These are phyloP conservation scores for Tichodroma muraria DNA, from an alignment of 2,113 vertebrate species.

Conservation along the genomic window DNA sequence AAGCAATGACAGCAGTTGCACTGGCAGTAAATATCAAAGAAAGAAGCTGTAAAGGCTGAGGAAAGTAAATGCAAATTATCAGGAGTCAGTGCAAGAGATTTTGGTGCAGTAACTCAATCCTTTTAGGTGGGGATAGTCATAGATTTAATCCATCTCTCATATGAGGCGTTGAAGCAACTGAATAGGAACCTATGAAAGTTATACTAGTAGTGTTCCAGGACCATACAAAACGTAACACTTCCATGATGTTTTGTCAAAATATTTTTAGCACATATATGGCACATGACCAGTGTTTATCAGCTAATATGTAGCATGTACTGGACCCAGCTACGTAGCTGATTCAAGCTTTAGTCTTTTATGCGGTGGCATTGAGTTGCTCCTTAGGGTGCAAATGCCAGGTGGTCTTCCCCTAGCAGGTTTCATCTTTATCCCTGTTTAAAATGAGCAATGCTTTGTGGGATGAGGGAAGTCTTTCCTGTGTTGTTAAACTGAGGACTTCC, in stretches of 20 bases:
- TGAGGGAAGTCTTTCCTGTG: background rate
- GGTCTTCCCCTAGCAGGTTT: background rate
- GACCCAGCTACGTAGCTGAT: background rate
- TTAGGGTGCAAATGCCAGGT: background rate
- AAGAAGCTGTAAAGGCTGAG: background rate
- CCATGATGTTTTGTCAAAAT: background rate
- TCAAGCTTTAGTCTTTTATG: background rate
- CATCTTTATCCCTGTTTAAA: background rate
- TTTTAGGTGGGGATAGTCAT: background rate
- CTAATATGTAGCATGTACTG: background rate
- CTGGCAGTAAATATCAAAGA: background rate
- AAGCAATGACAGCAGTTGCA: background rate
- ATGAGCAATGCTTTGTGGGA: background rate
- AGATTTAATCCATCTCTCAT: background rate
- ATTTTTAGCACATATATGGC: background rate
- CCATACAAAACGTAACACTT: background rate
- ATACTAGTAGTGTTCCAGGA: background rate
- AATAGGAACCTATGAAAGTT: background rate
- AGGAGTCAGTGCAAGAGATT: background rate
- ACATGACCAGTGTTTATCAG: background rate
- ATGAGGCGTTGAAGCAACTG: background rate
- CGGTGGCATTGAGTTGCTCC: background rate
- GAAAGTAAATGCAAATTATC: background rate
- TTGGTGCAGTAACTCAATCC: background rate
- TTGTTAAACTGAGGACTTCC: background rate